Percentiles rank a stretch among this genome's conserved stretches.
Evolutionary conservation across 2,888 invertebrate genomes (phyloP).

Genomic region (Lasioglossum villosulum): DNA sequence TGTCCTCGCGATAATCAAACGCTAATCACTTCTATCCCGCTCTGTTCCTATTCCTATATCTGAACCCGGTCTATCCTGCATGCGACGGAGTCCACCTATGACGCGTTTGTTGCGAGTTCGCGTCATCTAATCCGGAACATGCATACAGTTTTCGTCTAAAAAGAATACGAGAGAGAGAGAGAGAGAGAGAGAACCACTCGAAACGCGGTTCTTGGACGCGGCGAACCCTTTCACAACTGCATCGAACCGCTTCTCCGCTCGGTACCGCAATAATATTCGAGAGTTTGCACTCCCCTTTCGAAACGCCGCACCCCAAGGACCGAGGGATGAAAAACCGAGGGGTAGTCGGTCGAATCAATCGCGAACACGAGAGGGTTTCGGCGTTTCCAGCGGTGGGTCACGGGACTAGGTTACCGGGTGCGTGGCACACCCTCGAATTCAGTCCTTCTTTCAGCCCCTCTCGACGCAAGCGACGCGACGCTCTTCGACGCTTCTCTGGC

Average conservation of each 20-base stretch:
- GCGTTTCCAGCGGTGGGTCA: conserved; percentile 68
- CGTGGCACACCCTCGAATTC: conserved; percentile 50
- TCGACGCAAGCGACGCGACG: conserved; percentile 28
- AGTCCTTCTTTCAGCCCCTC: conserved; percentile 40
- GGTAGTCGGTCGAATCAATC: conserved; percentile 75
- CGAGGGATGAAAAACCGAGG: conserved; percentile 72
- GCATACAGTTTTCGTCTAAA: not conserved
- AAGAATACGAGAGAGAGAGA: not conserved
- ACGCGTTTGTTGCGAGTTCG: not conserved
- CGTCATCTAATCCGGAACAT: not conserved
- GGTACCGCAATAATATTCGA: conserved; percentile 70
- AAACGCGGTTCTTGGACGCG: conserved; percentile 52
- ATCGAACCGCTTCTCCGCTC: conserved; percentile 49
- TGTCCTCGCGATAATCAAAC: conserved; percentile 67
- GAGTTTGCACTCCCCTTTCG: conserved; percentile 64
- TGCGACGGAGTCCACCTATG: not conserved
- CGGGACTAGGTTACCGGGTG: conserved; percentile 75
- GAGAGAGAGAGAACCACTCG: conserved; percentile 13
- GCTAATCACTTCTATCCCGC: conserved; percentile 60
- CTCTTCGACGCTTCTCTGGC: conserved; percentile 30
- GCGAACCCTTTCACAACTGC: conserved; percentile 52
- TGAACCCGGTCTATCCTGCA: not conserved
- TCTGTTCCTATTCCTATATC: not conserved
- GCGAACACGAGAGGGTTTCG: conserved; percentile 71
- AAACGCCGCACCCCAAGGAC: conserved; percentile 61